Conservation (phyloP, 2,797 vertebrate genomes). For the Calcarius lapponicus region DNA sequence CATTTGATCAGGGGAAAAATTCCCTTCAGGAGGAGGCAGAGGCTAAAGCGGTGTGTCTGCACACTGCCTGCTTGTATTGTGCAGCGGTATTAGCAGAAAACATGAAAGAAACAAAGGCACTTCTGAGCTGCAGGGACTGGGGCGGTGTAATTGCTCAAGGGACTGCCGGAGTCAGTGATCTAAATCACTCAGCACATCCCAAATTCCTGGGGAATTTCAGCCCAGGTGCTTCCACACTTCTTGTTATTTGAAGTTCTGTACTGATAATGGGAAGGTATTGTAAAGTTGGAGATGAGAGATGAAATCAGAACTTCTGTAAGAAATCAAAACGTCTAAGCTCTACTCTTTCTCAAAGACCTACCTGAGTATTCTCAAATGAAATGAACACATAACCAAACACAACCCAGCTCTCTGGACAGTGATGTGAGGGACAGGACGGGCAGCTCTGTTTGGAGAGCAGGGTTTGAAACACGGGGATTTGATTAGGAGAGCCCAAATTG, state of each 20-base stretch:
- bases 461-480: not conserved
- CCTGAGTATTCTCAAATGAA: not conserved
- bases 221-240: not conserved
- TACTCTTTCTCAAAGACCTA: not conserved
- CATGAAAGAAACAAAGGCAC: conserved; percentile 8
- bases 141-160: not conserved
- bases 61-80: not conserved
- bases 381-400: not conserved
- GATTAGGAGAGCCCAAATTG: no score
- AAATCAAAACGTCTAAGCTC: not conserved
- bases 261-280: not conserved
- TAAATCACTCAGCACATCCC: not conserved
- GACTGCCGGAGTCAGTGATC: not conserved
- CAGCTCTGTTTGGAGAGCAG: not conserved
- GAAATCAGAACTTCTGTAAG: not conserved
- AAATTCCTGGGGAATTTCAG: not conserved
- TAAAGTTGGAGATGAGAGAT: not conserved
- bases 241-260: not conserved
- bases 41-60: conserved; percentile 19
- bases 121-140: conserved; percentile 31
- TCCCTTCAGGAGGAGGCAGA: not conserved
- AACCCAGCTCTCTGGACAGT: not conserved
- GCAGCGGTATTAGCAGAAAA: not conserved
- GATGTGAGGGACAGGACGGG: not conserved
- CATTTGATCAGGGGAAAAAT: conserved; percentile 3